Percentiles rank a stretch among this genome's conserved stretches.
Conservation (phyloP, 92 coral and sea anemone genomes). For the Nematostella vectensis region DNA sequence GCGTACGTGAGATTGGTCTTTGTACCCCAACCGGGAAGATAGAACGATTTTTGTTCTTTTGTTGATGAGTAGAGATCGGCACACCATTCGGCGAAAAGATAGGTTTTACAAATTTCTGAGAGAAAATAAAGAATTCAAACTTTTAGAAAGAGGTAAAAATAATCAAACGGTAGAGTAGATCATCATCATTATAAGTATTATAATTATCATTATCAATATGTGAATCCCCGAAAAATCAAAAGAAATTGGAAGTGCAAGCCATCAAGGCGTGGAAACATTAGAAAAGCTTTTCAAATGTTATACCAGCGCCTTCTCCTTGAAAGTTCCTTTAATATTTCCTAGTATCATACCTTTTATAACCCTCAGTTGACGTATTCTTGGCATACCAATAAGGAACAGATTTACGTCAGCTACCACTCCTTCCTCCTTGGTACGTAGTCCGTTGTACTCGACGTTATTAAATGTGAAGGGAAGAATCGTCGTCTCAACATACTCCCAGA, state of each 20-base stretch:
- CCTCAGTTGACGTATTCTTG: conserved; percentile 54
- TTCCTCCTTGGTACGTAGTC: conserved; percentile 22
- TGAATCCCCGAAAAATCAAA: no score
- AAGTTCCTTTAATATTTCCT: no score
- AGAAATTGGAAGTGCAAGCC: no score
- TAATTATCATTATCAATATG: no score
- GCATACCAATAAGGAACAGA: conserved; percentile 60
- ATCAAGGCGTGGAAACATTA: no score
- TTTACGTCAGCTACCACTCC: conserved; percentile 38
- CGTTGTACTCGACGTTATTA: conserved; percentile 33
- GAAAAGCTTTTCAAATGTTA: no score
- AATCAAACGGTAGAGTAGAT: neutral
- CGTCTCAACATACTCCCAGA: conserved; percentile 25
- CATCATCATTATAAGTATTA: neutral
- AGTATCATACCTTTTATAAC: conserved; percentile 53
- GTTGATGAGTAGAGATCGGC: conserved; percentile 21
- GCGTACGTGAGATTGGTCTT: conserved; percentile 12
- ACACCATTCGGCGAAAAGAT: conserved; percentile 9
- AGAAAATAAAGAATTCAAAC: conserved; percentile 10
- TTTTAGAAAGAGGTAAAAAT: conserved; percentile 4
- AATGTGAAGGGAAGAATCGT: conserved; percentile 29
- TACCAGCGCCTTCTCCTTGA: no score
- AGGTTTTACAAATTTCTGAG: conserved; percentile 14
- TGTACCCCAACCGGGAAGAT: conserved; percentile 40
- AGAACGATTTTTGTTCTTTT: conserved; percentile 29